Conservation (phyloP, 2,113 vertebrate genomes). For the Lepisosteus osseus region DNA sequence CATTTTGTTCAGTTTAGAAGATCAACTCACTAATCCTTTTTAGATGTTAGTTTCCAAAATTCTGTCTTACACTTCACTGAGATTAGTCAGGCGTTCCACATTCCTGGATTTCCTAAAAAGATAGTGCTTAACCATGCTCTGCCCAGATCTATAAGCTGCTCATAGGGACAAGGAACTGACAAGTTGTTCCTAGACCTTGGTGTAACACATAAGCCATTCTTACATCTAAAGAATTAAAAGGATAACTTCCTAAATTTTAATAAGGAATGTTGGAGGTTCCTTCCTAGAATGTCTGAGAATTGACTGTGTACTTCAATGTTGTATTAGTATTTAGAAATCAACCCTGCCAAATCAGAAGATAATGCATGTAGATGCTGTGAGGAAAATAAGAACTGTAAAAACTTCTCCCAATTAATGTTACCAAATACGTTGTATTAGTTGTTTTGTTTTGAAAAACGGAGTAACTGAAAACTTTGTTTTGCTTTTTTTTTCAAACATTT, state of each 20-base stretch:
- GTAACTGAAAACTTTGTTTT: too few species aligned
- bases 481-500: too few species aligned
- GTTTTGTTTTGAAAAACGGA: too few species aligned
- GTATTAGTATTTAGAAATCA: not conserved
- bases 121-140: not conserved
- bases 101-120: not conserved
- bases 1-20: not conserved
- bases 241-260: constrained; percentile 13
- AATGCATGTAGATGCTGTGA: too few species aligned
- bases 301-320: constrained; percentile 1
- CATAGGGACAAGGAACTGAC: not conserved
- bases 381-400: too few species aligned
- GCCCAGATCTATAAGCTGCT: not conserved
- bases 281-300: not conserved
- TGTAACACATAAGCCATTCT: not conserved
- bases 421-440: too few species aligned
- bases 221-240: not conserved
- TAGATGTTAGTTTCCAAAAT: not conserved
- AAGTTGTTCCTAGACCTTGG: constrained; percentile 7
- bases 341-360: not conserved
- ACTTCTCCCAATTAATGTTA: too few species aligned
- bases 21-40: not conserved
- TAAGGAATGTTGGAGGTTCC: constrained; percentile 8
- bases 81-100: constrained; percentile 19
- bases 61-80: not conserved